Evolutionary conservation across 1,140 invertebrate species (phyloP).

Genomic region (Babylonia areolata): DNA sequence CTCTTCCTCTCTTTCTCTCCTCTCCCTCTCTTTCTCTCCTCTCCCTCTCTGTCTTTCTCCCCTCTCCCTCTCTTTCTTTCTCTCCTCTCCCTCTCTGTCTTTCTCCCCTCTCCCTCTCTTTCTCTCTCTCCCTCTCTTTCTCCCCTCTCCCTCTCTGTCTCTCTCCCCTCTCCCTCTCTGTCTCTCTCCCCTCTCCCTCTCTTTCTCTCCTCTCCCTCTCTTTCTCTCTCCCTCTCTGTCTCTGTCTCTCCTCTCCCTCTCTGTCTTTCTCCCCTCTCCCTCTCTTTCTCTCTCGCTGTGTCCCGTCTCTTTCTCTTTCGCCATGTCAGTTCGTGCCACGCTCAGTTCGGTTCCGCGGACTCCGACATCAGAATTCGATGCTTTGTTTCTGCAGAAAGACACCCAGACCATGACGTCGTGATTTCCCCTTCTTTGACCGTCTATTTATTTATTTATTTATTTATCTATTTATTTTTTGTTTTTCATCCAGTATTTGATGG

Average conservation of each 20-base stretch:
- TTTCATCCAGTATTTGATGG: no score
- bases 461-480: no score
- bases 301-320: background rate
- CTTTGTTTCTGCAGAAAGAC: no score
- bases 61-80: slow-evolving; percentile 18
- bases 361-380: no score
- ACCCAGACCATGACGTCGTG: no score
- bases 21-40: slow-evolving; percentile 6
- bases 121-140: background rate
- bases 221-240: background rate
- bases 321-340: background rate
- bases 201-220: background rate
- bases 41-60: background rate
- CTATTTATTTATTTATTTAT: no score
- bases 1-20: background rate
- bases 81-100: slow-evolving; percentile 18
- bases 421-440: no score
- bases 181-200: background rate
- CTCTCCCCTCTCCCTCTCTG: slow-evolving; percentile 17
- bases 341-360: no score
- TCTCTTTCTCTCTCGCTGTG: no score
- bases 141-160: slow-evolving; percentile 17
- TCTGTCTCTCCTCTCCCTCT: background rate
- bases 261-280: background rate
- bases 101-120: no score